Conservation (phyloP, 2,113 vertebrate genomes). For the Rissa tridactyla region DNA sequence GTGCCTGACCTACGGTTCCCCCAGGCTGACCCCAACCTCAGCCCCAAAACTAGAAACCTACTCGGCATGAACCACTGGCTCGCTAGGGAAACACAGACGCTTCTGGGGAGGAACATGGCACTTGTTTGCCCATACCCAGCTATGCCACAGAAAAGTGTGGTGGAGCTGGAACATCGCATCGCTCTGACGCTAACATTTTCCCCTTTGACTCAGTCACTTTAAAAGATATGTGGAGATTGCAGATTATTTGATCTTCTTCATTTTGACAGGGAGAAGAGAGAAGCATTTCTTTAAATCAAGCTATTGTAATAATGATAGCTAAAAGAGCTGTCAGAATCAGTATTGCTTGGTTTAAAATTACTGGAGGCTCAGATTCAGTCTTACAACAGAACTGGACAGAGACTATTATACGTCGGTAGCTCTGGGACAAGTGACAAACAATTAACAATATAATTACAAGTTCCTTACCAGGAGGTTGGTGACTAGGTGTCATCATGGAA, state of each 20-base stretch:
- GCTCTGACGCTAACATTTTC: not conserved
- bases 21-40: fast-evolving
- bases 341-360: not conserved
- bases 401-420: not conserved
- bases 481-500: constrained; percentile 67
- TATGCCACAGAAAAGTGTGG: not conserved
- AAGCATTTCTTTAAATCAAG: not conserved
- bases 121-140: not conserved
- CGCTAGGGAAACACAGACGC: not conserved
- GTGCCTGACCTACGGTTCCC: not conserved
- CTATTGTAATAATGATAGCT: not conserved
- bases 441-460: not conserved
- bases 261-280: not conserved
- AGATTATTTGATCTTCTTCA: not conserved
- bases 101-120: not conserved
- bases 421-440: not conserved
- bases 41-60: not conserved
- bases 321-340: not conserved
- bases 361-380: not conserved
- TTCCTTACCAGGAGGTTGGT: constrained; percentile 75
- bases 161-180: not conserved
- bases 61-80: not conserved
- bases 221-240: not conserved
- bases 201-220: not conserved
- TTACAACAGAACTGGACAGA: not conserved